Evolutionary conservation across 1,140 invertebrate genomes (phyloP).

Genomic region (Cyclargus thomasi): DNA sequence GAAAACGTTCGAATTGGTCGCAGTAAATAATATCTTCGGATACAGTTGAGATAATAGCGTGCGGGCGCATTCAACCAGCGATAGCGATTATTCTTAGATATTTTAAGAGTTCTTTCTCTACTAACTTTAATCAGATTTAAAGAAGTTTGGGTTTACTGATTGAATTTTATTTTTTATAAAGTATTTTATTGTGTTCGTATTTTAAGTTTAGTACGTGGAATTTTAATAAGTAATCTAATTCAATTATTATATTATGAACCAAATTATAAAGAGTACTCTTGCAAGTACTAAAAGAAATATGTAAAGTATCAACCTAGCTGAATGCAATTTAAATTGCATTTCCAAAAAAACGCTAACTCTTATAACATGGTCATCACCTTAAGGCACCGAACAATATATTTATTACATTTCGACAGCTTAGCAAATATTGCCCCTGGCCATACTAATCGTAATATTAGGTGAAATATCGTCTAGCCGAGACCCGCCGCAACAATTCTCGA

Average conservation of each 20-base stretch:
- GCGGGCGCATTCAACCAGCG: constrained; percentile 32
- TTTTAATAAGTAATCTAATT: too few relatives aligned
- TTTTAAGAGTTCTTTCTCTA: too few relatives aligned
- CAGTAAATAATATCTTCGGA: constrained; percentile 68
- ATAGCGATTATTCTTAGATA: constrained; percentile 13
- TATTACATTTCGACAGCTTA: constrained; percentile 33
- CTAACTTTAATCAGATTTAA: too few relatives aligned
- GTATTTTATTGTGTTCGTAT: too few relatives aligned
- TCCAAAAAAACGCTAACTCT: constrained; percentile 19
- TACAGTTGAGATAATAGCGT: constrained; percentile 53
- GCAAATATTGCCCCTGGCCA: constrained; percentile 33
- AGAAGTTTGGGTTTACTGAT: too few relatives aligned
- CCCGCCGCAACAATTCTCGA: not conserved
- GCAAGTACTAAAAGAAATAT: too few relatives aligned
- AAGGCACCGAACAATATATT: constrained; percentile 31
- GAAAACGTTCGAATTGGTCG: constrained; percentile 71
- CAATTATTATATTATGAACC: too few relatives aligned
- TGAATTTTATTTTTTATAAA: too few relatives aligned
- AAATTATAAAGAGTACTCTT: too few relatives aligned
- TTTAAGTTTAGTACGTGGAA: too few relatives aligned
- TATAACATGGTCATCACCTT: constrained; percentile 22
- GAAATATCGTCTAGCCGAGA: constrained; percentile 2
- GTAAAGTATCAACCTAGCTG: too few relatives aligned
- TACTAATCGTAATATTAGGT: constrained; percentile 26
- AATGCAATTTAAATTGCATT: not conserved